Evolutionary conservation across 2,888 invertebrate species (phyloP).

Genomic region (Chironomus tentans): DNA sequence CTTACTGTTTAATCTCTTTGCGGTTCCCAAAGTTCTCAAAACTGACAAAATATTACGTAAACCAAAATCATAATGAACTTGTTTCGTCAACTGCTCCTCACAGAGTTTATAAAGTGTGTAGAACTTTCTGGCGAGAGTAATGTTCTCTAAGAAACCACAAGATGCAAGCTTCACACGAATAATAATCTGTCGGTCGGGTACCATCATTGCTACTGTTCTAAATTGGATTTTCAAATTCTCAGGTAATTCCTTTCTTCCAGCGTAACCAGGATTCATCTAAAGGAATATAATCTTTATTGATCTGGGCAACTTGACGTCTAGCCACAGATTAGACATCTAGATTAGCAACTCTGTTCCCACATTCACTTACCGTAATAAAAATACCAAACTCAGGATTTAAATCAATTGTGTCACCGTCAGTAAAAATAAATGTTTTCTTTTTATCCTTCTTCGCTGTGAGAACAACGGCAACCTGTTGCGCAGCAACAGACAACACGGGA

Average conservation of each 20-base stretch:
- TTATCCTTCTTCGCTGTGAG: constrained; percentile 89
- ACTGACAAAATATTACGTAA: constrained; percentile 92
- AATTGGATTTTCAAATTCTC: constrained; percentile 97
- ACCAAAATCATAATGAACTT: constrained; percentile 97
- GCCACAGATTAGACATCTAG: too few relatives aligned
- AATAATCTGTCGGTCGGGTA: constrained; percentile 93
- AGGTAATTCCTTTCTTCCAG: constrained; percentile 90
- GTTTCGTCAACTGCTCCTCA: constrained; percentile 94
- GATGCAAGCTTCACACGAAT: constrained; percentile 92
- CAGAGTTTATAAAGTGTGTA: constrained; percentile 94
- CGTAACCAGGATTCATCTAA: constrained; percentile 56
- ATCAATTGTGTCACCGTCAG: constrained; percentile 86
- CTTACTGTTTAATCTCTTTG: constrained; percentile 81
- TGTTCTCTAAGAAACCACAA: constrained; percentile 92
- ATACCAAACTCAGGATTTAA: constrained; percentile 95
- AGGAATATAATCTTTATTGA: constrained; percentile 46
- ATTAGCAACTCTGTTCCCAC: too few relatives aligned
- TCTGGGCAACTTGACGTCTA: too few relatives aligned
- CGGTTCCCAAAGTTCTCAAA: constrained; percentile 81
- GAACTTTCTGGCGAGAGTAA: constrained; percentile 89
- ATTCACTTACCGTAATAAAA: constrained; percentile 60
- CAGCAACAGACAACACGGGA: constrained; percentile 89
- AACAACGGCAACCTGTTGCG: constrained; percentile 93
- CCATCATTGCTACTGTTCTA: constrained; percentile 98
- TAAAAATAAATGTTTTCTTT: constrained; percentile 82